Percentiles rank a stretch among this genome's conserved stretches.
Conservation (phyloP, 1,140 invertebrate species). For the Eurytemora carolleeae region DNA sequence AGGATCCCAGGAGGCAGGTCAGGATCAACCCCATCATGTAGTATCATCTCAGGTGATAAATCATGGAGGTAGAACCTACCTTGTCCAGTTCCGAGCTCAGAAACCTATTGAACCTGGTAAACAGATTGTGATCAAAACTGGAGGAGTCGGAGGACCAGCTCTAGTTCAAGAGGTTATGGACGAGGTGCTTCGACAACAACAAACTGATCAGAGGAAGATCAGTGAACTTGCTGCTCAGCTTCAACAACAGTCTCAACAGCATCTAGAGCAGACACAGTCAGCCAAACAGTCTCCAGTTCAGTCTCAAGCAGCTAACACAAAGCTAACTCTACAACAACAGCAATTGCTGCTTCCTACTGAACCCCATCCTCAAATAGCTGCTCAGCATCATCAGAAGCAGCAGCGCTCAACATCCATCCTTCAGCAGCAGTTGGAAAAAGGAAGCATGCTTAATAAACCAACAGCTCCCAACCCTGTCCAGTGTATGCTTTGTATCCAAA, state of each 20-base stretch:
- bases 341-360: neutral
- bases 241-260: constrained; percentile 7
- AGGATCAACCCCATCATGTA: too few species aligned
- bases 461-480: neutral
- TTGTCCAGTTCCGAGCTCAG: constrained; percentile 39
- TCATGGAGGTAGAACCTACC: constrained; percentile 42
- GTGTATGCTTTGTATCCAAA: neutral
- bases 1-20: too few species aligned
- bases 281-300: constrained; percentile 15
- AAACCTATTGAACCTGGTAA: neutral
- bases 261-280: constrained; percentile 21
- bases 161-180: constrained; percentile 22
- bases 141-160: neutral
- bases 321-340: constrained; percentile 19
- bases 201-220: neutral
- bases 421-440: neutral
- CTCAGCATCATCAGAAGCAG: constrained; percentile 15
- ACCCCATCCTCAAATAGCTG: neutral
- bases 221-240: neutral
- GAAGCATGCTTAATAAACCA: neutral
- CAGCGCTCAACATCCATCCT: neutral
- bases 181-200: constrained; percentile 20
- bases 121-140: constrained; percentile 4
- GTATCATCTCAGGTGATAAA: constrained; percentile 36
- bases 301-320: constrained; percentile 10